These are phyloP conservation scores for Oreonectes daqikongensis DNA, from an alignment of 2,797 vertebrate species.

Conservation along the genomic window DNA sequence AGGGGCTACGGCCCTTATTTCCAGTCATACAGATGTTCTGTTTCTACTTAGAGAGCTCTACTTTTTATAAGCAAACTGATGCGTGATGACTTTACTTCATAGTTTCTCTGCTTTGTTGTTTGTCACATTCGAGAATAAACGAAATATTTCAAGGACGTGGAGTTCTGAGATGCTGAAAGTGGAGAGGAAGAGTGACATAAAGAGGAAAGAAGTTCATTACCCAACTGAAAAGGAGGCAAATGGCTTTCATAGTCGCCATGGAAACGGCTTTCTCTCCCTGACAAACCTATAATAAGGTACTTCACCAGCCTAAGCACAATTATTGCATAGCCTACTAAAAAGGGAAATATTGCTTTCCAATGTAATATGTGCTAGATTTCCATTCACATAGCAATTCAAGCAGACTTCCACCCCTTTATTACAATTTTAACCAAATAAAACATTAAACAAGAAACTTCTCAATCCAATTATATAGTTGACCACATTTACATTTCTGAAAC, in stretches of 20 bases:
- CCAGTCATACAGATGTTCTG: background rate
- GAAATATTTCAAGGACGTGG: slow-evolving; percentile 79
- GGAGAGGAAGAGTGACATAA: slow-evolving; percentile 82
- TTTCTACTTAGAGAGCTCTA: background rate
- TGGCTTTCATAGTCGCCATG: slow-evolving; percentile 83
- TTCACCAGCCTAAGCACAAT: slow-evolving; percentile 81
- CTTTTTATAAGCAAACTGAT: slow-evolving; percentile 59
- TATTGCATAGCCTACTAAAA: slow-evolving; percentile 79
- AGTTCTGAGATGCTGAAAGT: slow-evolving; percentile 79
- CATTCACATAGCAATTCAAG: slow-evolving; percentile 72
- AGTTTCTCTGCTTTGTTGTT: slow-evolving; percentile 67
- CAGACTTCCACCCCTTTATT: slow-evolving; percentile 59
- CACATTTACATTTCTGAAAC: background rate
- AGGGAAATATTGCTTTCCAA: slow-evolving; percentile 80
- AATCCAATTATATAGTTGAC: background rate
- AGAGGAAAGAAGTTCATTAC: slow-evolving; percentile 86
- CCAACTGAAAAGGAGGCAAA: slow-evolving; percentile 84
- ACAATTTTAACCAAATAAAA: slow-evolving; percentile 53
- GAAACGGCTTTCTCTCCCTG: slow-evolving; percentile 79
- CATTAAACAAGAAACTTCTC: slow-evolving; percentile 35
- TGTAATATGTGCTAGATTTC: slow-evolving; percentile 81
- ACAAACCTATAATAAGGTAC: slow-evolving; percentile 83
- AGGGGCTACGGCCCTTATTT: background rate
- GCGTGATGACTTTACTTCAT: slow-evolving; percentile 60
- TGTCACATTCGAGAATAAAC: slow-evolving; percentile 75